Conservation (phyloP, 2,797 vertebrate species). For the Neoniphon sammara region DNA sequence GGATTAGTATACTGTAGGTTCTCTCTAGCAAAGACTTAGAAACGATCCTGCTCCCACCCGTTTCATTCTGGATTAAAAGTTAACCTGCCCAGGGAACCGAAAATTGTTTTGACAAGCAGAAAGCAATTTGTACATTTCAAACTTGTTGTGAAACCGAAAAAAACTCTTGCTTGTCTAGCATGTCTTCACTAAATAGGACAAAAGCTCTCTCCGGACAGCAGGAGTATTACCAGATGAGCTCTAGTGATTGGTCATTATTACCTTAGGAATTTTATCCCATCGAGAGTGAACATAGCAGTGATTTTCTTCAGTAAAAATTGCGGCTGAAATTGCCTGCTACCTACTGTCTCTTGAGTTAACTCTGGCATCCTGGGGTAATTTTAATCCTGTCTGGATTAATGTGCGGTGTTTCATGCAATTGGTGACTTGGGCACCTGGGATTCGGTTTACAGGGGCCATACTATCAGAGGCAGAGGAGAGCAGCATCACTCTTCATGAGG, state of each 20-base stretch:
- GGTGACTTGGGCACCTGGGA: no score
- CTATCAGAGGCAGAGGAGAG: no score
- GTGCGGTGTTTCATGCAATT: no score
- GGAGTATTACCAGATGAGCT: background rate
- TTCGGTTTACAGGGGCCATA: no score
- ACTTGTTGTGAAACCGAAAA: constrained; percentile 3
- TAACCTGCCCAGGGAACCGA: constrained; percentile 49
- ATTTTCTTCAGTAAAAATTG: no score
- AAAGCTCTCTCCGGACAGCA: no score
- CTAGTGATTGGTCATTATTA: constrained; percentile 2
- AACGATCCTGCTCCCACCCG: background rate
- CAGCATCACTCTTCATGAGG: no score
- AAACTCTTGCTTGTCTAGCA: background rate
- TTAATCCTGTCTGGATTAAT: no score
- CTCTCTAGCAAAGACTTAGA: background rate
- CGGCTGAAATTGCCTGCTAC: no score
- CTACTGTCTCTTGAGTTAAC: no score
- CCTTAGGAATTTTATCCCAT: background rate
- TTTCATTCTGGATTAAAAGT: constrained; percentile 49
- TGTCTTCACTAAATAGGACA: background rate
- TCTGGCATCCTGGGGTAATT: no score
- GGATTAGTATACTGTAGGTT: constrained; percentile 14
- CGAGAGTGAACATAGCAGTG: no score
- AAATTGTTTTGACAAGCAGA: constrained; percentile 41
- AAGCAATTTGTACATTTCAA: constrained; percentile 37